phyloP scores from a whole-genome alignment of 92 coral and sea anemone genomes.

The Porites divaricata region DNA sequence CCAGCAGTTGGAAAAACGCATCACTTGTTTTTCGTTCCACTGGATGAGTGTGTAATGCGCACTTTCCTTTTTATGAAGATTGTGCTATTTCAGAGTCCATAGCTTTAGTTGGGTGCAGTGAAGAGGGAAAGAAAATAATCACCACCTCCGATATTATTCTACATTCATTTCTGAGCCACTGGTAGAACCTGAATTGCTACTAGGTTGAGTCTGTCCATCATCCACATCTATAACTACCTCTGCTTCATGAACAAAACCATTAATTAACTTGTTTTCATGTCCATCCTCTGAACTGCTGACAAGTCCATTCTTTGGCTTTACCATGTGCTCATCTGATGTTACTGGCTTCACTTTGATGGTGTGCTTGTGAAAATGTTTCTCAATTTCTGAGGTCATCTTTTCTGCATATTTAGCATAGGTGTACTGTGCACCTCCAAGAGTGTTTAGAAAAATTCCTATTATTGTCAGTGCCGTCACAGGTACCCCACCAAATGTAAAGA shows the following conservation, averaged over 20 bases:
- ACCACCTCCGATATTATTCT: not conserved
- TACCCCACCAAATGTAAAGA: constrained; percentile 97
- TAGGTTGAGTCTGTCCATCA: not conserved
- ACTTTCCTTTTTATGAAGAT: too few species aligned
- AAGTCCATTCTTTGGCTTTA: constrained; percentile 1
- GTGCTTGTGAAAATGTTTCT: constrained; percentile 67
- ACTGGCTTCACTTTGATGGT: constrained; percentile 20
- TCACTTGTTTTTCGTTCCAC: too few species aligned
- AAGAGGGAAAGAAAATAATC: too few species aligned
- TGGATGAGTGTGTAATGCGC: too few species aligned
- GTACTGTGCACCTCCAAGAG: constrained; percentile 80
- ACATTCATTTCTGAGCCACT: not conserved
- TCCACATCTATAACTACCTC: not conserved
- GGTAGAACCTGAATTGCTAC: not conserved
- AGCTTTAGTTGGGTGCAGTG: too few species aligned
- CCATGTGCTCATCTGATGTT: not conserved
- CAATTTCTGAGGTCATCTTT: constrained; percentile 64
- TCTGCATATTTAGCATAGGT: constrained; percentile 87
- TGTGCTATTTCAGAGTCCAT: too few species aligned
- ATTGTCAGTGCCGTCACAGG: constrained; percentile 68
- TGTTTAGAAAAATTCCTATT: constrained; percentile 79
- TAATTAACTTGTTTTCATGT: not conserved
- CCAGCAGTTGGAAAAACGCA: too few species aligned
- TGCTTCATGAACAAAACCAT: not conserved
- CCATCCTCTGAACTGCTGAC: not conserved